Evolutionary conservation across 2,797 vertebrate genomes (phyloP).

Genomic region (Periophthalmus magnuspinnatus): DNA sequence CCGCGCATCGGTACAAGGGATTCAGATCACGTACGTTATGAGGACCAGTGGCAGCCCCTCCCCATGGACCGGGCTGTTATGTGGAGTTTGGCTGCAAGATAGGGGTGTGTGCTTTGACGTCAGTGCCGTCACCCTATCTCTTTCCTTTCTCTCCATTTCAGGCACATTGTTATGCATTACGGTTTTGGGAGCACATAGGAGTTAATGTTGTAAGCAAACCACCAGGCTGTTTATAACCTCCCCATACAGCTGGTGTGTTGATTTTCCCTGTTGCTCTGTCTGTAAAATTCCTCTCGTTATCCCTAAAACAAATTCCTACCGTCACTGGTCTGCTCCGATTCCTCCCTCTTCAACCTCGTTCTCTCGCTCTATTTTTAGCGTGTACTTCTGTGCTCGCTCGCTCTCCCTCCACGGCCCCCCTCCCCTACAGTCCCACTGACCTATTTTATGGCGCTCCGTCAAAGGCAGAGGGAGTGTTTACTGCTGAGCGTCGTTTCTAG

Average conservation of each 20-base stretch:
- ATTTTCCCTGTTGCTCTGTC: slow-evolving; percentile 37
- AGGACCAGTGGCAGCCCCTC: slow-evolving; percentile 69
- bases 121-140: slow-evolving; percentile 52
- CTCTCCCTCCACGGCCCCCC: slow-evolving; percentile 59
- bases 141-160: slow-evolving; percentile 34
- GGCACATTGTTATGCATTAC: slow-evolving; percentile 34
- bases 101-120: slow-evolving; percentile 77
- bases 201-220: slow-evolving; percentile 48
- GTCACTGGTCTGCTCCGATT: slow-evolving; percentile 39
- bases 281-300: slow-evolving; percentile 68
- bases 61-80: slow-evolving; percentile 62
- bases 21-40: slow-evolving; percentile 69
- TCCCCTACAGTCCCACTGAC: slow-evolving; percentile 77
- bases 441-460: slow-evolving; percentile 77
- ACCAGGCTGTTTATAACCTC: slow-evolving; percentile 20
- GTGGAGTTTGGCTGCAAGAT: slow-evolving; percentile 65
- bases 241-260: slow-evolving; percentile 29
- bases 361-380: slow-evolving; percentile 79
- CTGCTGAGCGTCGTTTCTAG: slow-evolving; percentile 76
- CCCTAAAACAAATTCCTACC: slow-evolving; percentile 53
- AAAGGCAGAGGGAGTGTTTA: slow-evolving; percentile 76
- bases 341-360: slow-evolving; percentile 50
- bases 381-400: slow-evolving; percentile 69
- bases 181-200: slow-evolving; percentile 20
- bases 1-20: slow-evolving; percentile 51